Evolutionary conservation across 2,888 invertebrate genomes (phyloP).

Genomic region (Cataglyphis rosenhaueri): DNA sequence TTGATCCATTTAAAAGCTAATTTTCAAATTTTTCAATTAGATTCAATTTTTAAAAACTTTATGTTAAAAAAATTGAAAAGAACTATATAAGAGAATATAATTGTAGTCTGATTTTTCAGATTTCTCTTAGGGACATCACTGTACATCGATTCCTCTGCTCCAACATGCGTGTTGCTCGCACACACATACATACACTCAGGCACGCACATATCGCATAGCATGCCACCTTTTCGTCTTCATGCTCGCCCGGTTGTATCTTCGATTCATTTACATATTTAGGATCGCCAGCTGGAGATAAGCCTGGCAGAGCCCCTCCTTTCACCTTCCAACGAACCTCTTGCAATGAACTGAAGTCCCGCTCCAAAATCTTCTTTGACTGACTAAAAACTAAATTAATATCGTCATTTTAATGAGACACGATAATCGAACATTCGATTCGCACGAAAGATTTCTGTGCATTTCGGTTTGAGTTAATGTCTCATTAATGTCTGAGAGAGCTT

Average conservation of each 20-base stretch:
- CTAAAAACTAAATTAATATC: constrained; percentile 81
- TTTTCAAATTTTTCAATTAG: background rate
- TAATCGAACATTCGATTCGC: background rate
- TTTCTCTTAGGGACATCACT: background rate
- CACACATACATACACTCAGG: background rate
- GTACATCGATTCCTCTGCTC: background rate
- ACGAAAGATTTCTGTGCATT: background rate
- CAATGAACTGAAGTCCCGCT: constrained; percentile 71
- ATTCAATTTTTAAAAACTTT: background rate
- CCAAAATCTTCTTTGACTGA: constrained; percentile 79
- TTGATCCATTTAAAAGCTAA: background rate
- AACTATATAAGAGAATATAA: background rate
- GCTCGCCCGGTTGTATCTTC: constrained; percentile 82
- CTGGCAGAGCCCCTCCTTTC: constrained; percentile 68
- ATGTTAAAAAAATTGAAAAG: background rate
- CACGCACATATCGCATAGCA: constrained; percentile 64
- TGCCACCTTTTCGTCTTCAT: constrained; percentile 80
- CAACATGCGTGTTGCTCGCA: background rate
- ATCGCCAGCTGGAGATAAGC: constrained; percentile 70
- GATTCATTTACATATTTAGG: constrained; percentile 84
- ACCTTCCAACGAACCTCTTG: constrained; percentile 74
- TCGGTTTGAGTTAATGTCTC: background rate
- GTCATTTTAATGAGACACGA: constrained; percentile 63
- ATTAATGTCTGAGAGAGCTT: background rate
- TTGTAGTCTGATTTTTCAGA: background rate